Conservation (phyloP, 2,888 invertebrate species). For the Nemurella pictetii region DNA sequence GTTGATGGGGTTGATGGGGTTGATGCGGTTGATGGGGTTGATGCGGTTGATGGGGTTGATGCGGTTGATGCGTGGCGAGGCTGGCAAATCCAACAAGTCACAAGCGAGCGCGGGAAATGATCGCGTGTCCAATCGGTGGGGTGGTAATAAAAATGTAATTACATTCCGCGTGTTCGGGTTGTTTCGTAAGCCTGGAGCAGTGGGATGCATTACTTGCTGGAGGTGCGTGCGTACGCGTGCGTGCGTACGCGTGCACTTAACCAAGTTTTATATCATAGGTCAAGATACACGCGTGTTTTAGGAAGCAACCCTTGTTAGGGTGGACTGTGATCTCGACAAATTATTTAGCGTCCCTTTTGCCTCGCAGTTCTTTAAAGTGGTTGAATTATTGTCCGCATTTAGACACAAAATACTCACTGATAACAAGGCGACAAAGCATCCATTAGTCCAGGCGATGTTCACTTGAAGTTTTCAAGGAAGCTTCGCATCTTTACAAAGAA, state of each 20-base stretch:
- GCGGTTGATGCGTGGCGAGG: background rate
- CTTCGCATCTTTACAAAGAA: background rate
- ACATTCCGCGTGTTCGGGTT: background rate
- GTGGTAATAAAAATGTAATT: background rate
- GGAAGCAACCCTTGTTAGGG: too few species aligned
- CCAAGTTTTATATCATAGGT: background rate
- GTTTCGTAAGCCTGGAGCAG: background rate
- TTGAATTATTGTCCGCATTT: too few species aligned
- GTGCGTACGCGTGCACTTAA: background rate
- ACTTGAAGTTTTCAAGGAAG: background rate
- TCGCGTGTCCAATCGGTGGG: background rate
- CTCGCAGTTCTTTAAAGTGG: background rate
- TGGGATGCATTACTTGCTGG: background rate
- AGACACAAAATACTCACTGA: too few species aligned
- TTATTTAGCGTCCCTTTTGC: background rate
- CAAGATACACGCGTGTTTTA: background rate
- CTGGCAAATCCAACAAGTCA: background rate
- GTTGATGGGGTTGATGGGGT: too few species aligned
- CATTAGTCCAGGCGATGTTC: background rate
- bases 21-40: too few species aligned
- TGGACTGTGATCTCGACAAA: too few species aligned
- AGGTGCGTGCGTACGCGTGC: background rate
- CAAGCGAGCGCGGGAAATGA: background rate
- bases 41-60: too few species aligned
- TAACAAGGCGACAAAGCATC: too few species aligned